Evolutionary conservation across 92 coral and sea anemone genomes (phyloP), one percentile per base, ranked within the genome.

Genomic region (Palythoa grandiflora): DNA sequence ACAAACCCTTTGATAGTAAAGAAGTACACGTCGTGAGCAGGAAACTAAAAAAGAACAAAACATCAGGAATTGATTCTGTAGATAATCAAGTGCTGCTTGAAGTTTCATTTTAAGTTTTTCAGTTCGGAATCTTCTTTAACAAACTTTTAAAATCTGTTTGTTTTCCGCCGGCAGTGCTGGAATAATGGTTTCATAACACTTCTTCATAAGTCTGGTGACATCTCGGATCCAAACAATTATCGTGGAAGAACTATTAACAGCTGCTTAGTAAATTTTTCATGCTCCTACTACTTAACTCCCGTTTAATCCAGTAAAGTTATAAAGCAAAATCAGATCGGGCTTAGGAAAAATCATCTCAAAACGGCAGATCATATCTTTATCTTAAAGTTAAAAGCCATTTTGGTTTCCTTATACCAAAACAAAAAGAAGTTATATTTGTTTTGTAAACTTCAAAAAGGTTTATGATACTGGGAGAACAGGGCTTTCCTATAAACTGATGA

Each of bases 341-440:
- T 87, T 57, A 36, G 86, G 77, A 60, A 87, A 78, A 68, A 51
- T 36, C 79, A 16, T 79, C 28, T 0, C 28, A 87, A 87, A 51
- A 87, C 90, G 36, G 70, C 90, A 3, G 81, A 85, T 70, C 88
- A 76, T 50, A 76, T 87, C 57, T 66, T 87, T 60, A 59, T 87
- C 15, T 78, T 85, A 28, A 28, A 28, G 28, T 78, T 85, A n/a
- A 85, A 85, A 75, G 19, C 68, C 68, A 60, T 60, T 1, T 60
- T 10, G 19, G 38, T 5, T 60, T 60, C 68, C 68, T 60, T 60
- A 60, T 60, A 60, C 68, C 68, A 60, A 60, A 60, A 15, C 68
- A 35, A 73, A 85, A 85, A 85, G 88, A 80, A 12, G 73, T 70
- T 70, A 78, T 70, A 17, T 60, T 60, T 60, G 68, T 60, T 60